phyloP scores from a whole-genome alignment of 2,888 invertebrate genomes.

The Scaptomyza reducta region DNA sequence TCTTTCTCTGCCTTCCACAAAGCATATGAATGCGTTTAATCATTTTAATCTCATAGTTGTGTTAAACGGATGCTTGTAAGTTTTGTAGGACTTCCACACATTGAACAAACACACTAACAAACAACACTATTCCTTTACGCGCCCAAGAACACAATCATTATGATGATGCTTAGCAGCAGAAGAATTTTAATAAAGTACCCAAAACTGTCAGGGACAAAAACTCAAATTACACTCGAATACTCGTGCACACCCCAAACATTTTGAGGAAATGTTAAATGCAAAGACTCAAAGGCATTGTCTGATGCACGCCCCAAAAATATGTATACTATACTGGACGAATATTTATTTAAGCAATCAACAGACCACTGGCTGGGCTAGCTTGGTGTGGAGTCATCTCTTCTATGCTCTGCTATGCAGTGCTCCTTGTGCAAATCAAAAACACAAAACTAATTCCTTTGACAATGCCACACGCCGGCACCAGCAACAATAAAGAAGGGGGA shows the following conservation, averaged over 20 bases:
- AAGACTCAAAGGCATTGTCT: constrained; percentile 71
- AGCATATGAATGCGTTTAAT: not conserved
- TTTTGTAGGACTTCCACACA: constrained; percentile 19
- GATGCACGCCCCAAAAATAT: constrained; percentile 57
- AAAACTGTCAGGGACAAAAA: constrained; percentile 72
- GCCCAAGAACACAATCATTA: constrained; percentile 50
- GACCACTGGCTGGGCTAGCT: constrained; percentile 58
- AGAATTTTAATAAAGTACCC: constrained; percentile 76
- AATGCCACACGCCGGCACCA: constrained; percentile 72
- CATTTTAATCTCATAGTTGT: not conserved
- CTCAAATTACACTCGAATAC: constrained; percentile 56
- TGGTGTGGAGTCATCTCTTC: constrained; percentile 33
- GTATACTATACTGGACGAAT: constrained; percentile 49
- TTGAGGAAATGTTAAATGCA: constrained; percentile 59
- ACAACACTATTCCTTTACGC: constrained; percentile 1
- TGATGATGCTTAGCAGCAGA: constrained; percentile 42
- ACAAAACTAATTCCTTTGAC: constrained; percentile 79
- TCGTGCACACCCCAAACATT: constrained; percentile 1
- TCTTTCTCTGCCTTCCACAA: not conserved
- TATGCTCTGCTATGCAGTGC: constrained; percentile 25
- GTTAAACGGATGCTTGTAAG: constrained; percentile 5
- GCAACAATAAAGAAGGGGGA: constrained; percentile 12
- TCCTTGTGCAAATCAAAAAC: constrained; percentile 76
- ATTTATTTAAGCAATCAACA: constrained; percentile 76
- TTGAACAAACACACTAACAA: not conserved